Base-by-base conservation (phyloP, 23 tunicate genomes). In the Styela plicata region DNA sequence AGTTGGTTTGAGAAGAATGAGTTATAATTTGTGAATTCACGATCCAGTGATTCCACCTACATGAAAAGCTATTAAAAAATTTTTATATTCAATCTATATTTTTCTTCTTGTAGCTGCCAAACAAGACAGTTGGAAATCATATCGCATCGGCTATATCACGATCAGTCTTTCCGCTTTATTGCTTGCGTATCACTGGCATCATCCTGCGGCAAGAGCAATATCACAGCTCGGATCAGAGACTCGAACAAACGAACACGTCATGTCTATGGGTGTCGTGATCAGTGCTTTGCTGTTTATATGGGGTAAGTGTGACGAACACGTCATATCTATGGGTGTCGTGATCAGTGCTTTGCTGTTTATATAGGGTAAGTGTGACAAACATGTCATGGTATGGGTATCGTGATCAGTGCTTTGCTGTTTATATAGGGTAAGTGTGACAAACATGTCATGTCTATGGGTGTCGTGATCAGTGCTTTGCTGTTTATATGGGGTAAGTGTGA, bases 141-240 rank as follows among this genome's bases (percentile, higher is more conserved):
- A 83, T 22, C 73, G 79, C 70, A 57, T 93, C 21, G 86, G 93
- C 21, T 93, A 93, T 65, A 44, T 88, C 36, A 27, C 83, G 1
- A 78, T 88, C 21, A 73, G 93, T 19, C 31, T 88, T 13, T 90
- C 79, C 52, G 98, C 93, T 63, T 69, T 93, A 62, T 57, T 93
- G 61, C 73, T 88, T 24, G 98, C 94, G 16, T 88, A 84, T 79
- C 93, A 93, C 33, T 88, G 98, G 98, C 86, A 82, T 22, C 89
- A 88, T 63, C 89, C 91, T 27, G 91, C 91, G 7, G 84, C 90
- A 16, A 83, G 67, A 27, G 98, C 88, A 26, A 88, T 93, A 33
- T 93, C 98, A 13, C 64, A 76, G 24, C 64, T 86, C 19, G 71
- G 63, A 27, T 63, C 65, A 13, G 67, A 53, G 28, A 53, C 64